phyloP scores from a whole-genome alignment of 2,797 vertebrate species.

The Morelia viridis region DNA sequence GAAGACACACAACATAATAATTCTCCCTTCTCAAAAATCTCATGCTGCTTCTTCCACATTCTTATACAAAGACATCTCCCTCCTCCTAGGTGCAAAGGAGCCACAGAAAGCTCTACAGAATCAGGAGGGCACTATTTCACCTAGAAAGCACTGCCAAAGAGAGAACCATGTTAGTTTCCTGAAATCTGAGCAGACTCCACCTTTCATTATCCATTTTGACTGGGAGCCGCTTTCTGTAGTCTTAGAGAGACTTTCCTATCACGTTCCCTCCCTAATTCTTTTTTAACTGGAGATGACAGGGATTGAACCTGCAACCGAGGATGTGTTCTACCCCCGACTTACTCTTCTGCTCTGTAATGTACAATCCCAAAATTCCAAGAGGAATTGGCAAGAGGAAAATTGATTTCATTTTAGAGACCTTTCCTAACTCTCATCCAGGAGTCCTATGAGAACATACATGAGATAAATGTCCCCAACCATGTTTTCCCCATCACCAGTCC shows the following conservation, averaged over 20 bases:
- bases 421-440: background rate
- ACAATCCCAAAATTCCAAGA: background rate
- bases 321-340: background rate
- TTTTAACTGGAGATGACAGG: background rate
- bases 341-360: background rate
- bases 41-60: background rate
- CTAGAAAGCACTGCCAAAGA: background rate
- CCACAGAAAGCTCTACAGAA: background rate
- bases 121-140: background rate
- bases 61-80: background rate
- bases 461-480: background rate
- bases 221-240: background rate
- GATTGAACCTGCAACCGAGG: background rate
- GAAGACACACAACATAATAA: background rate
- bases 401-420: background rate
- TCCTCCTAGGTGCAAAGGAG: background rate
- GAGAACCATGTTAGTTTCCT: background rate
- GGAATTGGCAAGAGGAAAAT: background rate
- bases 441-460: background rate
- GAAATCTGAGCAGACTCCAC: background rate
- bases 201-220: no score
- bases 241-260: background rate
- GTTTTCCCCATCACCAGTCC: conserved; percentile 11
- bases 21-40: background rate
- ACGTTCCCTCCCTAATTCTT: background rate